Conservation (phyloP, 92 coral and sea anemone species). For the Epizoanthus stellaris region DNA sequence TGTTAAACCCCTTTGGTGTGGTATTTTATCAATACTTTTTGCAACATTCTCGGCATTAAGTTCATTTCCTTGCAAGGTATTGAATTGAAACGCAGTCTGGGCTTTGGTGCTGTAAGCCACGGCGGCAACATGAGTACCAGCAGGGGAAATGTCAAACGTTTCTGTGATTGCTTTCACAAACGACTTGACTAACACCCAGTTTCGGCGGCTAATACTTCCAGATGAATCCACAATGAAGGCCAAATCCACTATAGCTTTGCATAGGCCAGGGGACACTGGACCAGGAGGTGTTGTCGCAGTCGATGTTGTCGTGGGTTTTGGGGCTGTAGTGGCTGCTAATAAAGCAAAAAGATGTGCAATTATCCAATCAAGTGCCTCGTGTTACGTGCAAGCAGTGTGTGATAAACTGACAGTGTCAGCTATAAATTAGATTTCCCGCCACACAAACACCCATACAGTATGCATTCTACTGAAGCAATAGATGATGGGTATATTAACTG, state of each 20-base stretch:
- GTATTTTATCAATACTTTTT: background rate
- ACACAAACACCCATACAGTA: too few species aligned
- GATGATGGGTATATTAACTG: too few species aligned
- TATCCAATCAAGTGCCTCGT: too few species aligned
- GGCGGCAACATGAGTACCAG: slow-evolving; percentile 28
- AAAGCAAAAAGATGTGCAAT: too few species aligned
- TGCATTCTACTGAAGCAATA: too few species aligned
- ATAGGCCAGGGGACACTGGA: background rate
- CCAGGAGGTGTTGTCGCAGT: too few species aligned
- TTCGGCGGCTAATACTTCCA: slow-evolving; percentile 7
- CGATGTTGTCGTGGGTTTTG: too few species aligned
- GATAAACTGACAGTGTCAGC: too few species aligned
- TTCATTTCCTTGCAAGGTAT: slow-evolving; percentile 6
- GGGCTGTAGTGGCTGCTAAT: too few species aligned
- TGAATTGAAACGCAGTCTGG: background rate
- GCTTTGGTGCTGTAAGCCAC: background rate
- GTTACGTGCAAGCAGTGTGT: too few species aligned
- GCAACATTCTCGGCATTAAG: background rate
- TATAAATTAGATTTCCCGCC: too few species aligned
- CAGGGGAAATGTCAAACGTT: slow-evolving; percentile 9
- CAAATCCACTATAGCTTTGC: background rate
- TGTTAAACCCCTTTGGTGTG: background rate
- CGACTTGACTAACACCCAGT: background rate
- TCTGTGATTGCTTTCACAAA: slow-evolving; percentile 2
- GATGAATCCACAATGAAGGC: slow-evolving; percentile 21